Base-by-base conservation (phyloP, 2,888 invertebrate species). In the Strigamia transsilvanica region DNA sequence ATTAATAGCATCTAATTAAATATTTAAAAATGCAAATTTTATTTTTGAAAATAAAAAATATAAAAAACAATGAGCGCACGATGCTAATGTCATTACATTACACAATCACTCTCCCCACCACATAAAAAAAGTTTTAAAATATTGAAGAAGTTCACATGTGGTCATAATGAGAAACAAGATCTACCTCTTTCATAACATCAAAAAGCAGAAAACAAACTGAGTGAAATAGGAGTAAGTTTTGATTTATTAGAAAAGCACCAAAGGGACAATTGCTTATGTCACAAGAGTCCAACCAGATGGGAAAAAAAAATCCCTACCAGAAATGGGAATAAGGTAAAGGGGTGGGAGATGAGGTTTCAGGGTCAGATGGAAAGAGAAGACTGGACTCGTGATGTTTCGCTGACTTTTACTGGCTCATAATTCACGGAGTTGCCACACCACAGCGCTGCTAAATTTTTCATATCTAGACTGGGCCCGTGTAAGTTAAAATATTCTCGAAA, bases 251-350 rank as follows among this genome's bases (percentile, higher is more conserved):
- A 18, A 18, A 61, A 61, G 61, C 61, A 61, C 61, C 61, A 61
- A 61, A 61, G 61, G 61, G 61, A 61, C 61, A 61, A 61, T 61
- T 61, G 61, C 61, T 61, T 23, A 61, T 61, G 61, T 61, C 61
- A 61, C 61, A n/a, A 21, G 61, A 61, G 61, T 61, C 61, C 61
- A 61, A 61, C 61, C 61, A 61, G 61, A 61, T 61, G 61, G 61
- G 23, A 61, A 61, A 61, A 18, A 61, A 61, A 61, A 61, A 46
- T 46, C 46, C 12, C 46, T 46, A 46, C 46, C 46, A 46, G 61
- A 61, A 21, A 61, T 23, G 23, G 23, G 61, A 23, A 61, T 23
- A 61, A 61, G 61, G 61, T 1, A 61, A 61, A 12, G 23, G 23
- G 21, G 61, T 18, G 23, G 61, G 18, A 18, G 23, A 61, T 61